Evolutionary conservation across 2,797 vertebrate species (phyloP).

Genomic region (Uromys caudimaculatus): DNA sequence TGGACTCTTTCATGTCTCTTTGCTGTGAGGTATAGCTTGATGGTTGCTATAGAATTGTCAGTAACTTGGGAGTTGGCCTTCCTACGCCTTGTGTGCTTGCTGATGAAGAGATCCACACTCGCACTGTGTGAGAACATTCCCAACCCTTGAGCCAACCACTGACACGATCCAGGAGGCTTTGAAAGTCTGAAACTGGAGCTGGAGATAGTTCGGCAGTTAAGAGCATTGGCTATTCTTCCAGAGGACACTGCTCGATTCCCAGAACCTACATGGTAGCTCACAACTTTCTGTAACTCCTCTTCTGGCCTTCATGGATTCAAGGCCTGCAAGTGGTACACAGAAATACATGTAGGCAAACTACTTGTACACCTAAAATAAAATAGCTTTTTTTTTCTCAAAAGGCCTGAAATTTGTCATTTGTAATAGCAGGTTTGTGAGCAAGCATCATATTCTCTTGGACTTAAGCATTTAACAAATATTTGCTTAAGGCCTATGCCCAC

Average conservation of each 20-base stretch:
- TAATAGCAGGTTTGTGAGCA: neutral
- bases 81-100: neutral
- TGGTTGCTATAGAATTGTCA: neutral
- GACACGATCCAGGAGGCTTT: neutral
- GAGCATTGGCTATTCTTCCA: neutral
- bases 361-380: neutral
- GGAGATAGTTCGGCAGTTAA: neutral
- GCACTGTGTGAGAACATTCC: neutral
- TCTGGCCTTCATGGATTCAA: neutral
- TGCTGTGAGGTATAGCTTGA: neutral
- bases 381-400: conserved; percentile 3
- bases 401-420: neutral
- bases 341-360: neutral
- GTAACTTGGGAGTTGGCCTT: neutral
- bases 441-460: neutral
- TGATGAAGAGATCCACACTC: neutral
- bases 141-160: neutral
- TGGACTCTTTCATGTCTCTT: neutral
- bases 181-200: neutral
- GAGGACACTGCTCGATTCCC: neutral
- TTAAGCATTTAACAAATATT: conserved; percentile 19
- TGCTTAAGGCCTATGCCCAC: neutral
- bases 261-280: neutral
- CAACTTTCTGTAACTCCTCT: neutral
- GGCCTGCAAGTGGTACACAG: neutral